A percentile compares a stretch with the other conserved stretches of the same genome.
phyloP scores from a whole-genome alignment of 2,888 invertebrate species.

The Agapostemon virescens region DNA sequence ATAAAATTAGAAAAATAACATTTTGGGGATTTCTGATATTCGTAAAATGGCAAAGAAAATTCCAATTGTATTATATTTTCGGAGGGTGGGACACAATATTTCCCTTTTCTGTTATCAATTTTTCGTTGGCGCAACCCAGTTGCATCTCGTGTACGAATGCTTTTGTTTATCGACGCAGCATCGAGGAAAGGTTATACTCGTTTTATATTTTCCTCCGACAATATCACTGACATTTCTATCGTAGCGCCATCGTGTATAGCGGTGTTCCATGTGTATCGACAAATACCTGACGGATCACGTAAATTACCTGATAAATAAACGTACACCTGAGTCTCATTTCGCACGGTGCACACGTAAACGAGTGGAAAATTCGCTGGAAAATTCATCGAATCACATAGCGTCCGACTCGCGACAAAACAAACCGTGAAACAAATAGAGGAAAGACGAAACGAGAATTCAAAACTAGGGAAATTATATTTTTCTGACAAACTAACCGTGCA shows the following conservation, averaged over 20 bases:
- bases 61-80: no score
- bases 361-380: neutral
- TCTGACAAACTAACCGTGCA: no score
- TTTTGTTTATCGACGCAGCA: neutral
- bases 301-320: conserved; percentile 21
- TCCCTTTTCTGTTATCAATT: neutral
- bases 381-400: neutral
- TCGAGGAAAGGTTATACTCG: conserved; percentile 1
- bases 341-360: neutral
- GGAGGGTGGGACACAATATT: neutral
- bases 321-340: neutral
- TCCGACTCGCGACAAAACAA: neutral
- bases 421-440: neutral
- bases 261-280: conserved; percentile 27
- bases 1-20: no score
- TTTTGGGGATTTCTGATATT: neutral
- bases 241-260: conserved; percentile 38
- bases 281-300: conserved; percentile 29
- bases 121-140: neutral
- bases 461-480: no score
- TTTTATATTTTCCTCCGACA: conserved; percentile 35
- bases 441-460: no score
- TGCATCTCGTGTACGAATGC: neutral
- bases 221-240: conserved; percentile 31
- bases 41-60: neutral